phyloP scores from a whole-genome alignment of 2,113 vertebrate species.

The Austrofundulus limnaeus region DNA sequence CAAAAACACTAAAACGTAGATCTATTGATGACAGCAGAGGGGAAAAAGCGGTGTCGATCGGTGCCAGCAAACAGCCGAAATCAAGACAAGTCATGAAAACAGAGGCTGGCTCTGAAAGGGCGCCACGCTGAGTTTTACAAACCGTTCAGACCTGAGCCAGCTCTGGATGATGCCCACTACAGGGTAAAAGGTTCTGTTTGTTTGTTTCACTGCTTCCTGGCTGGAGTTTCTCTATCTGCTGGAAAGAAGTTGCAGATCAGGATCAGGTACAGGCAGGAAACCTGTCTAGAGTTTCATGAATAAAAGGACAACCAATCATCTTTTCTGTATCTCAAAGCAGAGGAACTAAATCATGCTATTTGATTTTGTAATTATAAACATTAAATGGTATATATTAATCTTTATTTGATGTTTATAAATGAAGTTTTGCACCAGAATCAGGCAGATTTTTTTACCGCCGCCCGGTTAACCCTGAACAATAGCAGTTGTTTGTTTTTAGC shows the following conservation, averaged over 20 bases:
- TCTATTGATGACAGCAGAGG: not conserved
- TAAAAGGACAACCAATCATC: too few species aligned
- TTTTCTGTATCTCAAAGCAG: too few species aligned
- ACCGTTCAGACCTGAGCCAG: constrained; percentile 10
- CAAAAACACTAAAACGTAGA: not conserved
- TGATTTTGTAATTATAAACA: not conserved
- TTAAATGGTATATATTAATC: too few species aligned
- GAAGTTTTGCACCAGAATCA: too few species aligned
- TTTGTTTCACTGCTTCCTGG: constrained; percentile 21
- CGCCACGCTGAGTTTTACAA: constrained; percentile 34
- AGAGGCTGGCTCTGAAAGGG: constrained; percentile 14
- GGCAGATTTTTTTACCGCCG: not conserved
- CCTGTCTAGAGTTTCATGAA: too few species aligned
- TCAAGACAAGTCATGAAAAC: constrained; percentile 26
- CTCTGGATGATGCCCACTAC: not conserved
- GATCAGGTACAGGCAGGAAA: too few species aligned
- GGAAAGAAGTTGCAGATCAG: constrained; percentile 3
- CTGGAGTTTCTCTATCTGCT: constrained; percentile 9
- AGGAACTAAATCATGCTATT: too few species aligned
- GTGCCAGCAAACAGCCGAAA: not conserved
- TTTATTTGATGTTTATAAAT: too few species aligned
- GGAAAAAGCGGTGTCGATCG: not conserved
- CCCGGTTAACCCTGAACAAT: not conserved
- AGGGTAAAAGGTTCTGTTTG: constrained; percentile 18
- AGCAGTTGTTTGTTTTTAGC: not conserved